Evolutionary conservation across 2,888 invertebrate genomes (phyloP), one percentile per base, ranked within the genome.

Genomic region (Torymus texanus): DNA sequence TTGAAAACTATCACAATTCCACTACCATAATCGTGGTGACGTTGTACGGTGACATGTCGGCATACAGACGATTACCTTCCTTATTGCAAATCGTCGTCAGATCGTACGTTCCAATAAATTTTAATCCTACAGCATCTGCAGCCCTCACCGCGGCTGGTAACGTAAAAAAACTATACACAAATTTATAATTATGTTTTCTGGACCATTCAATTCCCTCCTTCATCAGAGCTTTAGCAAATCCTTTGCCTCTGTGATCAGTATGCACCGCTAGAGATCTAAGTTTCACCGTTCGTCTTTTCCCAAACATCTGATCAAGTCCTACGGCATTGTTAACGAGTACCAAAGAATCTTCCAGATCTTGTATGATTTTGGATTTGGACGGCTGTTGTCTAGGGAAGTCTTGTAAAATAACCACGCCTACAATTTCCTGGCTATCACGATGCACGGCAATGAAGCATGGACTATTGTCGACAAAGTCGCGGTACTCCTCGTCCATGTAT

Each of bases 191-290:
- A 0, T 68, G 0, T 13, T 68, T 50, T 14, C 18, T 41, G 11
- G 55, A 24, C 61, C 53, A 68, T 10, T 55, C 53, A 12, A 68
- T 10, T 10, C 8, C 68, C 16, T 67, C 58, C 14, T 16, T 53
- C 5, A 55, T 3, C 13, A 68, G 24, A 5, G 13, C 21, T 14
- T 62, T 75, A 10, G 75, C 56, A 29, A 75, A 61, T 4, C 62
- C 68, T 59, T 21, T 24, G n/a, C 75, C 62, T 4, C 75, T 53
- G n/a, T 75, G 55, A 10, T 61, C 41, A 13, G 14, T 24, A 16
- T 68, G 68, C 0, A 68, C 67, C 0, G 61, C 4, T 14, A 68
- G 61, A 11, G 12, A n/a, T 5, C 68, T 13, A 1, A 62, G 13
- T 12, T 41, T 68, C 1, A 55, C 2, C 3, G n/a, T 41, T 0